Evolutionary conservation across 2,113 vertebrate species (phyloP).

Genomic region (Nesoenas mayeri): DNA sequence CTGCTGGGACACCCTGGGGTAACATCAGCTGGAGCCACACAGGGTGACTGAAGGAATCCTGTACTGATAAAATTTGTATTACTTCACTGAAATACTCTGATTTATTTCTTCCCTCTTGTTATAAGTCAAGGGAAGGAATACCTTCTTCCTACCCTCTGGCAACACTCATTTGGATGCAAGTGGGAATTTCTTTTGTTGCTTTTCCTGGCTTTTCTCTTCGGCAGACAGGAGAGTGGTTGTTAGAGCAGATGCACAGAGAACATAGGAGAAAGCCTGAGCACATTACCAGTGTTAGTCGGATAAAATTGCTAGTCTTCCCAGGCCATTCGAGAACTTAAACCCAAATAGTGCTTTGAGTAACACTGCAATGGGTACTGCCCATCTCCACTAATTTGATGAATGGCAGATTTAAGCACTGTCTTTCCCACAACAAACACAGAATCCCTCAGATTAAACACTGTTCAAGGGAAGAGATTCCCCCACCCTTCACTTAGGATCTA

Average conservation of each 20-base stretch:
- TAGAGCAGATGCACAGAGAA: slow-evolving; percentile 29
- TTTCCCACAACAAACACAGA: neutral
- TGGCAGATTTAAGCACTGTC: neutral
- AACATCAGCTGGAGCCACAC: neutral
- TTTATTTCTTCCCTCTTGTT: neutral
- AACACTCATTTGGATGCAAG: slow-evolving; percentile 40
- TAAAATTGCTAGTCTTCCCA: neutral
- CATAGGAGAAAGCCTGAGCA: neutral
- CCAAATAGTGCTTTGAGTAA: neutral
- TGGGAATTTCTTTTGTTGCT: slow-evolving; percentile 29
- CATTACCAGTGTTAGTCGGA: neutral
- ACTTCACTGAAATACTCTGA: neutral
- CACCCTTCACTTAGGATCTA: neutral
- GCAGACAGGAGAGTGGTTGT: slow-evolving; percentile 18
- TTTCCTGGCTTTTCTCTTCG: neutral
- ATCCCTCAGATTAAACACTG: neutral
- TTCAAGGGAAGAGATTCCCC: neutral
- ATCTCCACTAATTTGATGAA: neutral
- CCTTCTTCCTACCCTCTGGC: neutral
- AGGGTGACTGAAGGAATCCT: neutral
- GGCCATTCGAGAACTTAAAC: neutral
- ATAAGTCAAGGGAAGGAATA: neutral
- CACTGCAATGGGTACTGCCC: accelerated
- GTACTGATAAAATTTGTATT: neutral
- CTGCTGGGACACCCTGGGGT: neutral